A percentile compares a stretch with the other conserved stretches of the same genome.
Conservation (phyloP, 2,113 vertebrate genomes). For the Camelus bactrianus region DNA sequence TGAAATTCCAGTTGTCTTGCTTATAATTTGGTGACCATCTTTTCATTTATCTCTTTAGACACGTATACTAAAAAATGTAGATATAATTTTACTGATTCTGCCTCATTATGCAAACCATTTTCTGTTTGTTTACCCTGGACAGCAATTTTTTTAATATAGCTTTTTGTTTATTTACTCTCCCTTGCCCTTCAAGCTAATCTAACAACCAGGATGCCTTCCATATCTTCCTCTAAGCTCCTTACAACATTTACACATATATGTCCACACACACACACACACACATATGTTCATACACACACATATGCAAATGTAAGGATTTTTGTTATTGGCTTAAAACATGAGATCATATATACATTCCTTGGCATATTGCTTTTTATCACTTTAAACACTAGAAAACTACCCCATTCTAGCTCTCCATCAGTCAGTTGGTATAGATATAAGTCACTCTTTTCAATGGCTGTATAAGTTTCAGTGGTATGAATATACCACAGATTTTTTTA, state of each 20-base stretch:
- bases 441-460: background rate
- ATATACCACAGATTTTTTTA: conserved; percentile 9
- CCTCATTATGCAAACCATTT: background rate
- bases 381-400: background rate
- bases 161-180: conserved; percentile 1
- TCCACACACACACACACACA: background rate
- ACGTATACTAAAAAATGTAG: background rate
- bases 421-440: background rate
- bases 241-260: background rate
- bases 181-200: background rate
- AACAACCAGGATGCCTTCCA: background rate
- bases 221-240: background rate
- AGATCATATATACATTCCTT: background rate
- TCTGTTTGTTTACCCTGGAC: conserved; percentile 5
- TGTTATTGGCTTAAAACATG: background rate
- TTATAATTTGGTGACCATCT: background rate
- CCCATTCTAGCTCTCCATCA: background rate
- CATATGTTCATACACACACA: background rate
- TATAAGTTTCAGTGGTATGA: background rate
- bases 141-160: background rate
- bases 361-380: background rate
- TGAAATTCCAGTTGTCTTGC: background rate
- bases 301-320: background rate
- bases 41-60: background rate
- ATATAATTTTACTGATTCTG: background rate